Evolutionary conservation across 2,113 vertebrate species (phyloP), one percentile per base, ranked within the genome.

Genomic region (Psittacula cyanocephala): DNA sequence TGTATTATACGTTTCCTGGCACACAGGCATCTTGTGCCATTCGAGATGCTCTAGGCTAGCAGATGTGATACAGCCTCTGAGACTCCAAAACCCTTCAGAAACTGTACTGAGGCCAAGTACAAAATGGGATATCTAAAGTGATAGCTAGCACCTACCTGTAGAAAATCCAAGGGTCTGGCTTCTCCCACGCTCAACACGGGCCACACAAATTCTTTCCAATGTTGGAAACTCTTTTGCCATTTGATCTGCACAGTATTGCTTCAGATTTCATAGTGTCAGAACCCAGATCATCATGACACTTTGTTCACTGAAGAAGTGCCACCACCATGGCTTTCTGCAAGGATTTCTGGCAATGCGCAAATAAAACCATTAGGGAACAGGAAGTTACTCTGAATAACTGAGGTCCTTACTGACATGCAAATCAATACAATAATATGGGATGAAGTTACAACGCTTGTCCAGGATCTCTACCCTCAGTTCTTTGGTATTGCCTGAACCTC

Each of bases 191-290:
- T 82, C 11, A 25, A 9, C 60, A 77, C 10, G 18, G 69, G 18
- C 72, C 18, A 9, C 33, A 16, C 3, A n/a, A 86, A 77, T 41
- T n/a, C 35, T 60, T 76, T 33, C 6, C 11, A 0, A 0, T 29
- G 11, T 17, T 86, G 68, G 41, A 86, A 93, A 43, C 5, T 8
- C 29, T 79, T 33, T 11, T 13, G 13, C 7, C 3, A 8, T 10
- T 93, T 68, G 20, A 53, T 87, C 79, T 75, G 47, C 10, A 60
- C 12, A 14, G 29, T 43, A 44, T 35, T 59, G 10, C 23, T 81
- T 81, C 46, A 37, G 8, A 78, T 78, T 59, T 62, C 83, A 33
- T 14, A 9, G 20, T 64, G 43, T 23, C 39, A 22, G 37, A 53
- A 8, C 25, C 31, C 28, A 4, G 17, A 84, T 67, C 65, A 7